A percentile compares a stretch with the other conserved stretches of the same genome.
These are phyloP conservation scores for Pemphredon lugubris DNA, from an alignment of 2,888 invertebrate genomes.

Conservation along the genomic window DNA sequence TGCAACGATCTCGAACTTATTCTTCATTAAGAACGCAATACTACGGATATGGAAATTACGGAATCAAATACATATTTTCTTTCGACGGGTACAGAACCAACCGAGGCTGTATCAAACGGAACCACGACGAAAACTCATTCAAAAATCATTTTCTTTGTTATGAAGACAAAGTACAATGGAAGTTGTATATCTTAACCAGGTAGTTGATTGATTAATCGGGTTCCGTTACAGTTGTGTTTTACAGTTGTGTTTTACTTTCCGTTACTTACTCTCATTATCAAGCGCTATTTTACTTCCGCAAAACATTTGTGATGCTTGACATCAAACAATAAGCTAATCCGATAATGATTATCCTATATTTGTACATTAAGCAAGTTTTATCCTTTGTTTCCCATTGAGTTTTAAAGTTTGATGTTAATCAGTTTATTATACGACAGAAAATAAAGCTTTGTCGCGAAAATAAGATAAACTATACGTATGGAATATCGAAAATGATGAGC, in stretches of 20 bases:
- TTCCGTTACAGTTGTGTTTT: neutral
- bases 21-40: too few relatives aligned
- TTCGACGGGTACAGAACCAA: neutral
- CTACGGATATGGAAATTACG: constrained; percentile 4
- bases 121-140: neutral
- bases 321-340: constrained; percentile 33
- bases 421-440: constrained; percentile 6
- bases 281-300: too few relatives aligned
- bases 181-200: too few relatives aligned
- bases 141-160: too few relatives aligned
- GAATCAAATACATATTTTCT: constrained; percentile 17
- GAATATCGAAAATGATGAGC: constrained; percentile 26
- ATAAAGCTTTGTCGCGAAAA: constrained; percentile 10
- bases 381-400: constrained; percentile 7
- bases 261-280: too few relatives aligned
- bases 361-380: constrained; percentile 42
- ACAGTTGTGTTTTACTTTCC: too few relatives aligned
- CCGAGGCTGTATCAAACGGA: neutral
- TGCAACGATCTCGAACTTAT: too few relatives aligned
- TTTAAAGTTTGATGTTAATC: constrained; percentile 4
- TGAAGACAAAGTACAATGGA: too few relatives aligned
- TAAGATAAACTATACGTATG: constrained; percentile 12
- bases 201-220: neutral
- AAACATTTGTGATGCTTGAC: too few relatives aligned
- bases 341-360: constrained; percentile 37